Conservation (phyloP, 2,113 vertebrate genomes). For the Ceyx cyanopectus region DNA sequence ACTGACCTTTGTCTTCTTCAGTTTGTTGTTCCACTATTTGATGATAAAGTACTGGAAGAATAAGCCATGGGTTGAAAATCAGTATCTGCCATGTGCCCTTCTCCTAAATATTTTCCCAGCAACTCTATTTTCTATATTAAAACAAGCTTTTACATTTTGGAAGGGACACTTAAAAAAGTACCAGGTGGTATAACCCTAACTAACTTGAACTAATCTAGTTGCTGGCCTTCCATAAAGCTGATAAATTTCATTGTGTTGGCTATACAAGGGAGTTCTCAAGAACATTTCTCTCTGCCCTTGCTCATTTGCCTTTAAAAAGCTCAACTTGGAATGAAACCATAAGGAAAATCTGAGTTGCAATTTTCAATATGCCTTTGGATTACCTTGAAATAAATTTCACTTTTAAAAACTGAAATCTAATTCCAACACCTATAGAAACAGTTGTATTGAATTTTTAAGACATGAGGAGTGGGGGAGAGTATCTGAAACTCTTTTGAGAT, state of each 20-base stretch:
- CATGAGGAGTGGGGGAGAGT: rapidly evolving
- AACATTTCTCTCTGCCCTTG: neutral
- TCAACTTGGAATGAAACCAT: neutral
- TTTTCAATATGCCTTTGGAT: neutral
- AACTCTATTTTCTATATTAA: neutral
- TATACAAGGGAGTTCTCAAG: neutral
- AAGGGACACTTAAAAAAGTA: neutral
- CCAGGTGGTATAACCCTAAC: neutral
- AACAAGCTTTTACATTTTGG: neutral
- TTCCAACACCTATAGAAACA: neutral
- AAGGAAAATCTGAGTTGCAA: neutral
- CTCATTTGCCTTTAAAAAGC: neutral
- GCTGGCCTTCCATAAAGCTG: neutral
- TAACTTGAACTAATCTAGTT: neutral
- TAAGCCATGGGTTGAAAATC: neutral
- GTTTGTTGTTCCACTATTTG: neutral
- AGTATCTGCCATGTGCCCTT: neutral
- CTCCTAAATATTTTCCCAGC: neutral
- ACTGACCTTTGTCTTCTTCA: neutral
- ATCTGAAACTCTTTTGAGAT: neutral
- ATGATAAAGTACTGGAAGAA: neutral
- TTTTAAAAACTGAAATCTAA: neutral
- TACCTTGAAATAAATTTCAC: neutral
- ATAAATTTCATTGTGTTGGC: neutral
- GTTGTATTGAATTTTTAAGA: neutral